phyloP scores from a whole-genome alignment of 2,113 vertebrate genomes.

The Oxyruncus cristatus region DNA sequence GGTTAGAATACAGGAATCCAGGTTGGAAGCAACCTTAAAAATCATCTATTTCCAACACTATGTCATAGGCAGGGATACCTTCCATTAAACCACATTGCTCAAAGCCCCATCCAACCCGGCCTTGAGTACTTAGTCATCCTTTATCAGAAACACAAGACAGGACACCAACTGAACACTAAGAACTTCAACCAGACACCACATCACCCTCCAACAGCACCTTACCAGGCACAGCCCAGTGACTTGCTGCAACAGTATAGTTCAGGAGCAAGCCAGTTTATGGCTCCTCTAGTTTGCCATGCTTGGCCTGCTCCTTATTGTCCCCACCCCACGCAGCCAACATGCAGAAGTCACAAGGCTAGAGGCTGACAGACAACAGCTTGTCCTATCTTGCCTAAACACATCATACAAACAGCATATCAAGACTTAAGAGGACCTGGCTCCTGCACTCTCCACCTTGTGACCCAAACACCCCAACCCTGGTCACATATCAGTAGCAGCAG shows the following conservation, averaged over 20 bases:
- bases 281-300: not conserved
- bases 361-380: not conserved
- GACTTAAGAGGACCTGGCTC: not conserved
- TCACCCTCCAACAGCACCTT: not conserved
- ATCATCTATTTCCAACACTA: not conserved
- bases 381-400: not conserved
- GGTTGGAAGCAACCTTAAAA: not conserved
- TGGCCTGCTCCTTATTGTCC: not conserved
- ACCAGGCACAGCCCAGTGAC: not conserved
- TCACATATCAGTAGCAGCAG: not conserved
- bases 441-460: not conserved
- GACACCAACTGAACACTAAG: not conserved
- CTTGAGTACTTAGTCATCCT: not conserved
- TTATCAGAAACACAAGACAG: not conserved
- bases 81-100: not conserved
- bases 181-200: not conserved
- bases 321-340: accelerated
- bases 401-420: not conserved
- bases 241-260: accelerated
- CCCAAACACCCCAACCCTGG: not conserved
- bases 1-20: not conserved
- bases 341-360: not conserved
- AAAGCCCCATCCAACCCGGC: not conserved
- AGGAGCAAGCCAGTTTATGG: not conserved
- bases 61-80: not conserved